A percentile compares a stretch with the other conserved stretches of the same genome.
phyloP scores from a whole-genome alignment of 1,140 invertebrate genomes.

The Drosophila cardini region DNA sequence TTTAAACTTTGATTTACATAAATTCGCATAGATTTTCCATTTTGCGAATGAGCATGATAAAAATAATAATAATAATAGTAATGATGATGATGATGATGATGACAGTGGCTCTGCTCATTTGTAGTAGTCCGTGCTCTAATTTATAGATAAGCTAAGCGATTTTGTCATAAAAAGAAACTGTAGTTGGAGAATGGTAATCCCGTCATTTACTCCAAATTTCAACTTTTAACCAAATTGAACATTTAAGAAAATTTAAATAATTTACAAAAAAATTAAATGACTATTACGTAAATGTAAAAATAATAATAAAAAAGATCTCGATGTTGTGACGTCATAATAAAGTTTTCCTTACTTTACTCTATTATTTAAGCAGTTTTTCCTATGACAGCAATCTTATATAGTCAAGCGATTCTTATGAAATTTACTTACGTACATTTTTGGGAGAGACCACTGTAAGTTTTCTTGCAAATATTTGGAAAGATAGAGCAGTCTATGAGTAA shows the following conservation, averaged over 20 bases:
- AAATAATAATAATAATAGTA: background rate
- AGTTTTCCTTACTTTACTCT: too few species aligned
- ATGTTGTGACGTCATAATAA: too few species aligned
- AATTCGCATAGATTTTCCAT: slow-evolving; percentile 66
- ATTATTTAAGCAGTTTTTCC: too few species aligned
- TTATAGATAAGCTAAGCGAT: slow-evolving; percentile 59
- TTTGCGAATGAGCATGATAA: slow-evolving; percentile 1
- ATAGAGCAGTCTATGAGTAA: too few species aligned
- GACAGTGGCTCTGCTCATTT: slow-evolving; percentile 46
- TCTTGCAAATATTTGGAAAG: too few species aligned
- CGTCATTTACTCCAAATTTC: background rate
- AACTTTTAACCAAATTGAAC: background rate
- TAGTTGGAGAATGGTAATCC: background rate
- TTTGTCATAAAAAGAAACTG: slow-evolving; percentile 17
- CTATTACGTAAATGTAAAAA: too few species aligned
- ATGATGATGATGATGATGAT: slow-evolving; percentile 3
- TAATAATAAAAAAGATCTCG: too few species aligned
- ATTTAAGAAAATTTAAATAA: background rate
- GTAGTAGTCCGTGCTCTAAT: slow-evolving; percentile 50
- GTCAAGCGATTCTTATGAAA: too few species aligned
- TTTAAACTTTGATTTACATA: slow-evolving; percentile 74
- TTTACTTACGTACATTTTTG: too few species aligned
- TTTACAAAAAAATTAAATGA: background rate
- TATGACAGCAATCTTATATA: too few species aligned
- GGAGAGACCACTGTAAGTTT: too few species aligned